These are phyloP conservation scores for Cecidostiba fungosa DNA, from an alignment of 2,888 invertebrate species.

Conservation along the genomic window DNA sequence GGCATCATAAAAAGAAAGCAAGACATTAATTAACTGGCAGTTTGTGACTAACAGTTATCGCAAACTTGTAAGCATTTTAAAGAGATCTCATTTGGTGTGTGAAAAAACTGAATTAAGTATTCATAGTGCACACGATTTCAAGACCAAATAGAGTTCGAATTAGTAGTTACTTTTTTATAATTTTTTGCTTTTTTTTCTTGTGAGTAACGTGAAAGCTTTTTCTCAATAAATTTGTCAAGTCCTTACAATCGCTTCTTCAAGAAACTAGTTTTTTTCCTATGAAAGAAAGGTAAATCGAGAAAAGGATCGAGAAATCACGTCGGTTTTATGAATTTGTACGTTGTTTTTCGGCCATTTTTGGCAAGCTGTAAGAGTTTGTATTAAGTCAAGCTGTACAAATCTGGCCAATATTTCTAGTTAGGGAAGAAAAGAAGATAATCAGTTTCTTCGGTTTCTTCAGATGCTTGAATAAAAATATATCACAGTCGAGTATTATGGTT, in stretches of 20 bases:
- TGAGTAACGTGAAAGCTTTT: slow-evolving; percentile 4
- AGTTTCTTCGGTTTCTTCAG: slow-evolving; percentile 47
- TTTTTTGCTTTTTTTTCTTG: slow-evolving; percentile 8
- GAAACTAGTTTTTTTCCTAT: slow-evolving; percentile 25
- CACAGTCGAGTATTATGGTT: slow-evolving; percentile 68
- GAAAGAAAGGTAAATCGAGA: slow-evolving; percentile 22
- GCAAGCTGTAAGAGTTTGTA: slow-evolving; percentile 40
- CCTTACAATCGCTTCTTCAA: slow-evolving; percentile 40
- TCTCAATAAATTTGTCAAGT: slow-evolving; percentile 29
- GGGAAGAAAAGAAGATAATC: slow-evolving; percentile 56
- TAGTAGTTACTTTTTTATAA: not conserved
- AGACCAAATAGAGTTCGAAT: slow-evolving; percentile 24
- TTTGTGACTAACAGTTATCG: slow-evolving; percentile 33
- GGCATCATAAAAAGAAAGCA: slow-evolving; percentile 24
- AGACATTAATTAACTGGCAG: slow-evolving; percentile 26
- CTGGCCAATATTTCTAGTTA: slow-evolving; percentile 48
- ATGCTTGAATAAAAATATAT: slow-evolving; percentile 66
- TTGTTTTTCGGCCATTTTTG: slow-evolving; percentile 49
- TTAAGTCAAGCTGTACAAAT: slow-evolving; percentile 40
- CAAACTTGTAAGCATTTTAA: slow-evolving; percentile 51
- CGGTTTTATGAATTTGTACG: slow-evolving; percentile 56
- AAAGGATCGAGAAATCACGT: slow-evolving; percentile 43
- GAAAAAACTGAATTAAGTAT: slow-evolving; percentile 1
- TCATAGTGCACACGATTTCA: slow-evolving; percentile 2
- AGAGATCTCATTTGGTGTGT: slow-evolving; percentile 29